These are phyloP conservation scores for Dryoscopus gambensis DNA, from an alignment of 2,113 vertebrate species.

Conservation along the genomic window DNA sequence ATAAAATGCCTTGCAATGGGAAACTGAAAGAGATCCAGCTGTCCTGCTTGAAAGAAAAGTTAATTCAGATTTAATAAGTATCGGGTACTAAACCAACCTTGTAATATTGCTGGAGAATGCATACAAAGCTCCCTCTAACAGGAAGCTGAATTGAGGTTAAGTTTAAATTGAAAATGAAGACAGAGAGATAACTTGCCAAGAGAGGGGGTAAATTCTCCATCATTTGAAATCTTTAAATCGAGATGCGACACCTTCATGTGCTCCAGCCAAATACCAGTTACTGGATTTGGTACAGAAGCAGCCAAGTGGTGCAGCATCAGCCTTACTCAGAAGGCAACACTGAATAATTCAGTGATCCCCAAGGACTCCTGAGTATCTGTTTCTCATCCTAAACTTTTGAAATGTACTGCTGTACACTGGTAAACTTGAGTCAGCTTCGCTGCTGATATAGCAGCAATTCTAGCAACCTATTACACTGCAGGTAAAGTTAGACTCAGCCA, in stretches of 20 bases:
- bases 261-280: background rate
- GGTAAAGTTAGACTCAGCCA: background rate
- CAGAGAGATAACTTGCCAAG: background rate
- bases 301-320: background rate
- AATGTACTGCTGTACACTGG: background rate
- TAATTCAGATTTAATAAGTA: background rate
- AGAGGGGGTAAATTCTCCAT: background rate
- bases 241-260: background rate
- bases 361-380: background rate
- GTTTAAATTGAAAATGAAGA: background rate
- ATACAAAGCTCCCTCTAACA: background rate
- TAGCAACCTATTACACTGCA: background rate
- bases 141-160: background rate
- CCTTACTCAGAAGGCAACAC: background rate
- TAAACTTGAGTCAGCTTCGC: background rate
- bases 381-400: background rate
- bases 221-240: background rate
- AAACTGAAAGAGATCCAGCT: background rate
- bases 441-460: background rate
- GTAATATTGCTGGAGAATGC: background rate
- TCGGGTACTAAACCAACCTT: background rate
- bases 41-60: background rate
- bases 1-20: background rate
- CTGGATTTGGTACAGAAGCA: background rate
- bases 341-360: conserved; percentile 20